Base-by-base conservation (phyloP, 2,888 invertebrate genomes). In the Diarsia rubi region DNA sequence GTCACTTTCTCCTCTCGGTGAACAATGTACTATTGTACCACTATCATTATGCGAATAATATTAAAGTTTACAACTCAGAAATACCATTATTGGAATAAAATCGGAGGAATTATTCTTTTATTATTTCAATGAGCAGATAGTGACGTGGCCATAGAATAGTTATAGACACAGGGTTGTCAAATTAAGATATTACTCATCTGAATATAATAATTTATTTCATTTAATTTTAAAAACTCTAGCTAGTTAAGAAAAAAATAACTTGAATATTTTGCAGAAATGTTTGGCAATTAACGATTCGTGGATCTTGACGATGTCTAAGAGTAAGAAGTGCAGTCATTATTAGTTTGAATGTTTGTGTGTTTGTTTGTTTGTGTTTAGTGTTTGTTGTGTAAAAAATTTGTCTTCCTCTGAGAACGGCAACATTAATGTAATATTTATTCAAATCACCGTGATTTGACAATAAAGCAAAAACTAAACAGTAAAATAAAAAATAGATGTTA, bases 91-190 rank as follows among this genome's bases (percentile, higher is more conserved):
- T 37, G 37, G 37, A 16, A 11, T 19, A 42, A 67, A n/a, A n/a
- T 57, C 8, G 3, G 31, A 66, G n/a, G 21, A 37, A 59, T 52
- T 59, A 57, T 75, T 82, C 63, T 31, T 66, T 52, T 9, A 71
- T 11, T 45, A 75, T 70, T 68, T 73, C 65, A 64, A 79, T 70
- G 47, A 62, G 8, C 79, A 62, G 44, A 45, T 59, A 66, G 66
- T 77, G 73, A 78, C 52, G 54, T 60, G 52, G 44, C 12, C 54
- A 73, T 59, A 69, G 57, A 75, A 67, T 44, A 52, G 24, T 65
- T 27, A 49, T 68, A 47, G 31, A 64, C 49, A 68, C 59, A 78
- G 68, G 84, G 80, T 42, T 83, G 80, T 12, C 74, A 49, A 47
- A 69, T 24, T 27, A 59, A 9, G 1, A 27, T 27, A 57, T n/a